phyloP scores from a whole-genome alignment of 2,797 vertebrate genomes.

The Acanthopagrus latus region DNA sequence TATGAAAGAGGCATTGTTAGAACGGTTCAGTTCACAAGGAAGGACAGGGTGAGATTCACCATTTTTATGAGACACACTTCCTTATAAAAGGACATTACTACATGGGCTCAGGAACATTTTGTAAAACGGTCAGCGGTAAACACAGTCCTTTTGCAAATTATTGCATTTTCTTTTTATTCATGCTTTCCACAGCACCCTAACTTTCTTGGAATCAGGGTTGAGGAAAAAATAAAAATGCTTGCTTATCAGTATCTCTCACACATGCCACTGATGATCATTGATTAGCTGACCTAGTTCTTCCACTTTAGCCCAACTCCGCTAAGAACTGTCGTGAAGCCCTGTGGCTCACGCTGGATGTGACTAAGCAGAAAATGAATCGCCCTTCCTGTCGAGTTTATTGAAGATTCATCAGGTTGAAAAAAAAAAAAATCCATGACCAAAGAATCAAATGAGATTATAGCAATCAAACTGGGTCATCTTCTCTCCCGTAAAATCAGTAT shows the following conservation, averaged over 20 bases:
- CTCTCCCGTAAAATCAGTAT: conserved; percentile 8
- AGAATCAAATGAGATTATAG: conserved; percentile 24
- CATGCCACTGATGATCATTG: not conserved
- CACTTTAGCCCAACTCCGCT: not conserved
- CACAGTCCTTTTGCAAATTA: too few species aligned
- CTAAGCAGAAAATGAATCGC: not conserved
- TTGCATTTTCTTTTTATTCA: too few species aligned
- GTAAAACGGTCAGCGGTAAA: too few species aligned
- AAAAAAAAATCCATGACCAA: conserved; percentile 8
- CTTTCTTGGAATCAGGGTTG: too few species aligned
- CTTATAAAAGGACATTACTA: too few species aligned
- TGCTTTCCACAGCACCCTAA: too few species aligned
- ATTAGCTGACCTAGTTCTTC: conserved; percentile 28
- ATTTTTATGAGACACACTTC: too few species aligned
- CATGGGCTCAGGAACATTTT: too few species aligned
- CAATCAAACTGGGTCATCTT: conserved; percentile 3
- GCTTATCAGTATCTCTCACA: not conserved
- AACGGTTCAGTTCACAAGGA: too few species aligned
- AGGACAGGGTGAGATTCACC: too few species aligned
- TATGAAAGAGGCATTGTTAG: too few species aligned
- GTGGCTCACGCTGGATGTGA: not conserved
- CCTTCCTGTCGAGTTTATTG: not conserved
- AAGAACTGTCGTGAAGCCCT: not conserved
- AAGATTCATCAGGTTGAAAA: conserved; percentile 22
- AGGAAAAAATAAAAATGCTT: not conserved